Percentiles rank a stretch among this genome's conserved stretches.
phyloP scores from a whole-genome alignment of 2,888 invertebrate genomes.

The Micropterix aruncella region DNA sequence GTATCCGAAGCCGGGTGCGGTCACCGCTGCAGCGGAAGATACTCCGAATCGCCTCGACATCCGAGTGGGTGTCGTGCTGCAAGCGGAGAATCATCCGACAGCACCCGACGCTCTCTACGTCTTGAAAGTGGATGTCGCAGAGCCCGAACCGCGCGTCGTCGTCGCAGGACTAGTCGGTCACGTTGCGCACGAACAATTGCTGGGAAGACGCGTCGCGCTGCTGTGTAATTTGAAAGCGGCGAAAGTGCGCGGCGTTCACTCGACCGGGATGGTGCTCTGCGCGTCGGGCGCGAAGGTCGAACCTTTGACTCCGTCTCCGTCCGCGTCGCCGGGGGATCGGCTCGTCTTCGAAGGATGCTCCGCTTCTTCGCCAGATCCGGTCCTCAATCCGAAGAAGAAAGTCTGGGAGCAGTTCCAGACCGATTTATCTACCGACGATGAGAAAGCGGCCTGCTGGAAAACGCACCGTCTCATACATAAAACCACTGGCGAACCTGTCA shows the following conservation, averaged over 20 bases:
- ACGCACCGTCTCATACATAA: conserved; percentile 61
- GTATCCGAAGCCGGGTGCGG: conserved; percentile 69
- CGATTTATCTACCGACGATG: conserved; percentile 57
- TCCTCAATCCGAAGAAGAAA: conserved; percentile 91
- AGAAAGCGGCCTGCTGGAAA: conserved; percentile 73
- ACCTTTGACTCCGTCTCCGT: conserved; percentile 65
- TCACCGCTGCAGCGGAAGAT: no score
- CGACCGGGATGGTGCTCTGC: conserved; percentile 89
- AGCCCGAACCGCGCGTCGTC: conserved; percentile 18
- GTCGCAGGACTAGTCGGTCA: conserved; percentile 88
- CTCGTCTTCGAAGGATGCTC: conserved; percentile 75
- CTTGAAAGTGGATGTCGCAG: no score
- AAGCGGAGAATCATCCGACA: no score
- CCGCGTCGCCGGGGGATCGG: conserved; percentile 67
- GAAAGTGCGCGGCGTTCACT: conserved; percentile 87
- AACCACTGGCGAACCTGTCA: conserved; percentile 57
- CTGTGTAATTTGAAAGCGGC: conserved; percentile 94
- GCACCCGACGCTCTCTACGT: no score
- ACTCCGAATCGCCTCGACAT: no score
- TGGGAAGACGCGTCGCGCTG: conserved; percentile 79
- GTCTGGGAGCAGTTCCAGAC: conserved; percentile 88
- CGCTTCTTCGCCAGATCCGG: conserved; percentile 62
- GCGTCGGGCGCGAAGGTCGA: conserved; percentile 76
- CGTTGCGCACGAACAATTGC: conserved; percentile 82
- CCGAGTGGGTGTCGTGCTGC: no score